Evolutionary conservation across 2,113 vertebrate genomes (phyloP).

Genomic region (Ictalurus furcatus): DNA sequence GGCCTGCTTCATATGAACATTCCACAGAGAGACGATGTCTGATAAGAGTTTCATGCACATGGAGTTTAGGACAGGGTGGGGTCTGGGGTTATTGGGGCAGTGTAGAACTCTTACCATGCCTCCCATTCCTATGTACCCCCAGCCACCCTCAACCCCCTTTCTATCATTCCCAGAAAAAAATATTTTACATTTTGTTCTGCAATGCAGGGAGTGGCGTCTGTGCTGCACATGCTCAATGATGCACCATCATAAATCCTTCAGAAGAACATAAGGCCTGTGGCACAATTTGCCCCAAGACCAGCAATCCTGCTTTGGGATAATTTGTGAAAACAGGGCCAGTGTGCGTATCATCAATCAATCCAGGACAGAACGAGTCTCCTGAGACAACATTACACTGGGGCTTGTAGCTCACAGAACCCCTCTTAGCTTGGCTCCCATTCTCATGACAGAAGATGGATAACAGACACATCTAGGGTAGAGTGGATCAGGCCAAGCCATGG

Average conservation of each 20-base stretch:
- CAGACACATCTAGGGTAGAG: conserved; percentile 27
- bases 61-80: conserved; percentile 14
- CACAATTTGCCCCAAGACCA: conserved; percentile 4
- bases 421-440: conserved; percentile 14
- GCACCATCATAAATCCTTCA: conserved; percentile 29
- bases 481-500: neutral
- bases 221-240: conserved; percentile 7
- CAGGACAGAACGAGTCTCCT: neutral
- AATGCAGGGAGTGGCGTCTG: conserved; percentile 9
- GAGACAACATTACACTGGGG: neutral
- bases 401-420: conserved; percentile 4
- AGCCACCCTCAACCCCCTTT: neutral
- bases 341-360: conserved; percentile 18
- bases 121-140: conserved; percentile 1
- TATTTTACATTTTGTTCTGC: conserved; percentile 62
- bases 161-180: conserved; percentile 52
- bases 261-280: conserved; percentile 9
- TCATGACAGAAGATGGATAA: conserved; percentile 36
- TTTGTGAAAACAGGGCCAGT: conserved; percentile 22
- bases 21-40: conserved; percentile 62
- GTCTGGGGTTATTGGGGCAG: conserved; percentile 4
- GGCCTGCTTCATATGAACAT: conserved; percentile 69
- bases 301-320: neutral
- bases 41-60: conserved; percentile 60
- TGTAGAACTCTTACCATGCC: conserved; percentile 16